Percentiles rank a stretch among this genome's conserved stretches.
phyloP scores from a whole-genome alignment of 2,797 vertebrate species.

The Cyclura pinguis region DNA sequence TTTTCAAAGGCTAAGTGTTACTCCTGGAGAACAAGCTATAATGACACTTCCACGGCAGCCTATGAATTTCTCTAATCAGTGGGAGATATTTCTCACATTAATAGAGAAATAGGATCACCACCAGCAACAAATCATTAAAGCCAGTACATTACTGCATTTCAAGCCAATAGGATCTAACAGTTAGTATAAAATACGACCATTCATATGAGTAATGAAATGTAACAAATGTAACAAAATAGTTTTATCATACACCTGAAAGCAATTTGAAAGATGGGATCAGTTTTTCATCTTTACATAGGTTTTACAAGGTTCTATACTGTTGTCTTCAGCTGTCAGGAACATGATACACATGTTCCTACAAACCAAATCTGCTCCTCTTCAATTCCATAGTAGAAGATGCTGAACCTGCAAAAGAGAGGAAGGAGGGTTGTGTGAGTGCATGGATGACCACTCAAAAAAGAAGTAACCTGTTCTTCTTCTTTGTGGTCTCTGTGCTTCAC shows the following conservation, averaged over 20 bases:
- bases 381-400: too few species aligned
- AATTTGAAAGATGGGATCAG: neutral
- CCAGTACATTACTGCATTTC: neutral
- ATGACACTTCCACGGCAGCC: neutral
- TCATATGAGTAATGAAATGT: neutral
- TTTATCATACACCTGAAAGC: neutral
- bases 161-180: neutral
- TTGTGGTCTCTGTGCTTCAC: too few species aligned
- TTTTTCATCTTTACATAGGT: too few species aligned
- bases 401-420: too few species aligned
- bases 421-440: too few species aligned
- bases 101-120: neutral
- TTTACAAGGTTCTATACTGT: too few species aligned
- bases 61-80: neutral
- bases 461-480: too few species aligned
- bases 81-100: neutral
- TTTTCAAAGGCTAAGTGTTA: neutral
- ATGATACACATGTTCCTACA: too few species aligned
- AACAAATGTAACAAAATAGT: neutral
- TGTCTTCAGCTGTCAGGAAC: too few species aligned
- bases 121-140: neutral
- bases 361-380: too few species aligned
- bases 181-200: neutral
- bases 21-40: neutral
- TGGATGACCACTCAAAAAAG: too few species aligned